Conservation (phyloP, 2,888 invertebrate genomes). For the Macrostomum cliftonense region DNA sequence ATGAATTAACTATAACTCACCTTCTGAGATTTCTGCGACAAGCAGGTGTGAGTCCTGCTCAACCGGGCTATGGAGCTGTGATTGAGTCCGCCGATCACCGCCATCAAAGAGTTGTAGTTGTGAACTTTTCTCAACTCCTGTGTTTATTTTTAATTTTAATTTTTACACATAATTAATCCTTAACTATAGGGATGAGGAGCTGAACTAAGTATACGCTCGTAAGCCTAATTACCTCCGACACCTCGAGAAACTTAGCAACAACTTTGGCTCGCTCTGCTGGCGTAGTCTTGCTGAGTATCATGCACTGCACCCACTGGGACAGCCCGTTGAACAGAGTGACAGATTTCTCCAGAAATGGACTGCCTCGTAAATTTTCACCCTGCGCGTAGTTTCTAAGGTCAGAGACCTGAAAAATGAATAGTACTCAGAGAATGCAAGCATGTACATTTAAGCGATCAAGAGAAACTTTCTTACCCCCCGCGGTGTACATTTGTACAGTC, state of each 20-base stretch:
- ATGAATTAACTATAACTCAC: slow-evolving; percentile 16
- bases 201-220: no score
- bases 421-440: no score
- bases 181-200: no score
- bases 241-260: slow-evolving; percentile 42
- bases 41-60: slow-evolving; percentile 40
- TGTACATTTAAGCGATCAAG: no score
- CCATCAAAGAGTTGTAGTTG: slow-evolving; percentile 46
- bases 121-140: slow-evolving; percentile 38
- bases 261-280: slow-evolving; percentile 44
- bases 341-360: slow-evolving; percentile 42
- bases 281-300: slow-evolving; percentile 43
- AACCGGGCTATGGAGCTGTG: slow-evolving; percentile 44
- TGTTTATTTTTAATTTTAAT: no score
- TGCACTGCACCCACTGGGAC: slow-evolving; percentile 46
- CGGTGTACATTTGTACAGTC: no score
- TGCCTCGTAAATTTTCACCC: slow-evolving; percentile 13
- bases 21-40: slow-evolving; percentile 42
- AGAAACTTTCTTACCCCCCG: no score
- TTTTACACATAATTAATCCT: no score
- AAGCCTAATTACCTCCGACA: slow-evolving; percentile 42
- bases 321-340: slow-evolving; percentile 45
- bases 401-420: no score
- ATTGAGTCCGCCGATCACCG: slow-evolving; percentile 44
- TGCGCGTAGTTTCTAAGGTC: no score